Evolutionary conservation across 2,888 invertebrate species (phyloP), one percentile per base, ranked within the genome.

Genomic region (Pandemis cinnamomeana): DNA sequence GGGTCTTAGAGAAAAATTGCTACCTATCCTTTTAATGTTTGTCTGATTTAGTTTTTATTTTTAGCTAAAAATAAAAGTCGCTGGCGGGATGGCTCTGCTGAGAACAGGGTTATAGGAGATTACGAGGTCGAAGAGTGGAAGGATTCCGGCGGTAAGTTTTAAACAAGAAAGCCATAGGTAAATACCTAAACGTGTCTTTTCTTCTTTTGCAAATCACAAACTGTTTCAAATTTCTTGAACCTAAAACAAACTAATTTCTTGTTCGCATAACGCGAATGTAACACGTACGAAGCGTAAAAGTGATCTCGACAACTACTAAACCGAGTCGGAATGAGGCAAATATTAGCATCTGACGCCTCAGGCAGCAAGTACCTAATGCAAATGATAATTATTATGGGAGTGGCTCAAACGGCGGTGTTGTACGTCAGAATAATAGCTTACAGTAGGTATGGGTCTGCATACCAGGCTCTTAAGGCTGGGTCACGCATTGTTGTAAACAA

Each of bases 81-180:
- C 78, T 94, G 94, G 91, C 91, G 94, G 77, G 95, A 95, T 83
- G 90, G 89, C 78, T 91, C 94, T 51, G 92, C 95, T 77, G 95
- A 95, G 85, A 95, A 95, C 86, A 94, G 95, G 91, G 95, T 95
- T 79, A 92, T 95, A 78, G 95, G 95, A 80, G 97, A 96, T 91
- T 96, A 96, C 89, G 96, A 96, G 83, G 95, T 96, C 80, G 96
- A 96, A 91, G 96, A 96, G 90, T 96, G 96, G 96, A 95, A 96
- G 89, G 96, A 96, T 89, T 69, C 72, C 0, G 94, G 95, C 89
- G 96, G 96, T 96, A 86, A 95, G 95, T 61, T 61, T 62, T 13
- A 6, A 79, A 71, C 77, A 79, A 67, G 36, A 67, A 67, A 51
- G 7, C 53, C 53, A 55, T 55, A n/a, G n/a, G n/a, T n/a, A 20